These are phyloP conservation scores for Callorhinus ursinus DNA, from an alignment of 2,113 vertebrate species.

Conservation along the genomic window DNA sequence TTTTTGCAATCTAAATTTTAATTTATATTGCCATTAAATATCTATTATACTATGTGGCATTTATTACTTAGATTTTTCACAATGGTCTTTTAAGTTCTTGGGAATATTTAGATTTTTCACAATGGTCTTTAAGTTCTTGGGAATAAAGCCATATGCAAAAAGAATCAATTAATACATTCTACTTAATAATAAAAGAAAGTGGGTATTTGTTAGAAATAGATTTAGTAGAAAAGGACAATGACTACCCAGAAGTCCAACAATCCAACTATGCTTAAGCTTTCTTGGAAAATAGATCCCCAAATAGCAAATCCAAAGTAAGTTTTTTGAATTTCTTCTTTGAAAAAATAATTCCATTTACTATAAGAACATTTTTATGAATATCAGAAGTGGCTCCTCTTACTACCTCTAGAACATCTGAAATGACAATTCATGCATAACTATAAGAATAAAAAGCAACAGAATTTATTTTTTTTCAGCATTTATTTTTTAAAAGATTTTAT, in stretches of 20 bases:
- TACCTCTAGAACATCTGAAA: not conserved
- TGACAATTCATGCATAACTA: not conserved
- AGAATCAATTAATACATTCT: not conserved
- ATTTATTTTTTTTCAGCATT: too few species aligned
- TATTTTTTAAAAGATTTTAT: too few species aligned
- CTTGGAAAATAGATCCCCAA: not conserved
- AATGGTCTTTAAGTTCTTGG: not conserved
- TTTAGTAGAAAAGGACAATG: slow-evolving; percentile 7
- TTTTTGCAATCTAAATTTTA: not conserved
- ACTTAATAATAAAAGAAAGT: slow-evolving; percentile 4
- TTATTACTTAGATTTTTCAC: slow-evolving; percentile 39
- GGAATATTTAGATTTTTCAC: slow-evolving; percentile 1
- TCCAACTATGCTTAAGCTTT: not conserved
- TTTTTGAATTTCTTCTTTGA: not conserved
- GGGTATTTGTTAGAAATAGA: not conserved
- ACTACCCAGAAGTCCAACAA: not conserved
- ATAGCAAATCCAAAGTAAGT: not conserved
- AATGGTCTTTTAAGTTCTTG: not conserved
- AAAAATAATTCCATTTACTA: not conserved
- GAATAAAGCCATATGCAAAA: not conserved
- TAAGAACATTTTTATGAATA: slow-evolving; percentile 27
- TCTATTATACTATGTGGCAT: not conserved
- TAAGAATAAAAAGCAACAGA: slow-evolving; percentile 15
- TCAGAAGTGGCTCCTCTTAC: not conserved
- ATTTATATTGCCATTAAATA: not conserved